phyloP scores from a whole-genome alignment of 2,113 vertebrate species.

The Beaufortia kweichowensis region DNA sequence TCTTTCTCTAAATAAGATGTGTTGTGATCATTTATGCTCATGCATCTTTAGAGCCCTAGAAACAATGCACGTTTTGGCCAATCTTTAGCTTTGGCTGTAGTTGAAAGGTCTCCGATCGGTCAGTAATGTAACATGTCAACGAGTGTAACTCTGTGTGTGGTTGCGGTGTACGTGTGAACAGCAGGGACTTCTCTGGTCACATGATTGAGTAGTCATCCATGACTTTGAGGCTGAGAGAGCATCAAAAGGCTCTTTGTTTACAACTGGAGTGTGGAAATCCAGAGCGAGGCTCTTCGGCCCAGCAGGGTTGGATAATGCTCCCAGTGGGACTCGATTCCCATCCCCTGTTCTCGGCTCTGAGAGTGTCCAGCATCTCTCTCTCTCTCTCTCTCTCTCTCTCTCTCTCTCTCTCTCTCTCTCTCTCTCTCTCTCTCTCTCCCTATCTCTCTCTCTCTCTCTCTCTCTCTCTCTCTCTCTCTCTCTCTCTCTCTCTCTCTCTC shows the following conservation, averaged over 20 bases:
- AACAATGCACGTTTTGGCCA: background rate
- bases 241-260: slow-evolving; percentile 72
- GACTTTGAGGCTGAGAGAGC: slow-evolving; percentile 51
- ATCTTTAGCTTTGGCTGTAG: background rate
- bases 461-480: slow-evolving; percentile 13
- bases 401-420: slow-evolving; percentile 16
- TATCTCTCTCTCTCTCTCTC: slow-evolving; percentile 3
- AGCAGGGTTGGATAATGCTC: slow-evolving; percentile 47
- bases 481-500: slow-evolving; percentile 11
- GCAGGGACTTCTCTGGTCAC: slow-evolving; percentile 52
- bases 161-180: slow-evolving; percentile 31
- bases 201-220: slow-evolving; percentile 58
- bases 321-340: slow-evolving; percentile 40
- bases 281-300: slow-evolving; percentile 44
- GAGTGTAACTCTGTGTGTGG: slow-evolving; percentile 33
- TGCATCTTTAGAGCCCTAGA: background rate
- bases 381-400: slow-evolving; percentile 2
- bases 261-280: slow-evolving; percentile 53
- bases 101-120: slow-evolving; percentile 11
- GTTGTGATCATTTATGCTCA: background rate
- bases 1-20: slow-evolving; percentile 8
- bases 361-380: slow-evolving; percentile 28
- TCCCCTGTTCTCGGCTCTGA: slow-evolving; percentile 4
- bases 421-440: too few species aligned
- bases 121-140: background rate